A percentile compares a stretch with the other conserved stretches of the same genome.
Conservation (phyloP, 2,797 vertebrate species). For the Dallia pectoralis region DNA sequence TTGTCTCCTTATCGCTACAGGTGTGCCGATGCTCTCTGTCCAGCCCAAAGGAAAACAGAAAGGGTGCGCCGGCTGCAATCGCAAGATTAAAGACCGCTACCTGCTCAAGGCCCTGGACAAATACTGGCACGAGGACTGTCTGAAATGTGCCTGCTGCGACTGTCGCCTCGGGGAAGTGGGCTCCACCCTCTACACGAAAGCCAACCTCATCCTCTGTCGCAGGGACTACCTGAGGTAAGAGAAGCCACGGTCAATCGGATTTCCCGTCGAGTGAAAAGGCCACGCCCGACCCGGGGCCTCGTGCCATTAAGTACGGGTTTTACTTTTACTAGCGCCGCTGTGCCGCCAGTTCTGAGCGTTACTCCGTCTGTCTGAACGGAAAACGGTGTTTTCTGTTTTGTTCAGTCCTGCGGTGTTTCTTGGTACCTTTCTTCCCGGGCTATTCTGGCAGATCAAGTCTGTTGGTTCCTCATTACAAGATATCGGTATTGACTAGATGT, state of each 20-base stretch:
- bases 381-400: not conserved
- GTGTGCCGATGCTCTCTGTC: constrained; percentile 87
- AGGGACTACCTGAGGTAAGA: constrained; percentile 87
- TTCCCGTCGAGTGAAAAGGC: constrained; percentile 51
- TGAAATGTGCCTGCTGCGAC: constrained; percentile 90
- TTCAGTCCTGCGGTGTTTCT: constrained; percentile 11
- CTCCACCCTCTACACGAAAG: constrained; percentile 90
- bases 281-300: constrained; percentile 23
- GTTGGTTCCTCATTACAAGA: constrained; percentile 25
- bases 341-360: not conserved
- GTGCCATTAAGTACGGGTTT: constrained; percentile 31
- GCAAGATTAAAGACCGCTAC: constrained; percentile 90
- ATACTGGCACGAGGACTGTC: constrained; percentile 89
- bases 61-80: constrained; percentile 87
- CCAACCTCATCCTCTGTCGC: constrained; percentile 89
- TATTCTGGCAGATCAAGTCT: constrained; percentile 30
- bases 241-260: constrained; percentile 4
- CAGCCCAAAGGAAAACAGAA: constrained; percentile 91
- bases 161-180: constrained; percentile 89
- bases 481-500: constrained; percentile 19
- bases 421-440: constrained; percentile 26
- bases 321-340: not conserved
- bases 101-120: constrained; percentile 90
- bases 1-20: constrained; percentile 62
- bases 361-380: not conserved